Evolutionary conservation across 2,888 invertebrate species (phyloP), one percentile per base, ranked within the genome.

Genomic region (Coelinius sp.): DNA sequence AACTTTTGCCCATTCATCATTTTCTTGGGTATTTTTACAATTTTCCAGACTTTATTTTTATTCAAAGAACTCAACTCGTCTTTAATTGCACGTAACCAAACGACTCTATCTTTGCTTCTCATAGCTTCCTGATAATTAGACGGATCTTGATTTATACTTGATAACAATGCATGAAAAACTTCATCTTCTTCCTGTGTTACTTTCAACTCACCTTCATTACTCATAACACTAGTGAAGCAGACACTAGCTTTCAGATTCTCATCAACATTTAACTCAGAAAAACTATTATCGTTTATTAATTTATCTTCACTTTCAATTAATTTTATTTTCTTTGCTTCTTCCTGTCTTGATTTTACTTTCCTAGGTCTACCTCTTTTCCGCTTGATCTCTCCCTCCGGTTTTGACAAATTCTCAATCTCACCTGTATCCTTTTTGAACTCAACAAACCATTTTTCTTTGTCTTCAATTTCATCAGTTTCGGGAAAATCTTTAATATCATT

Each of bases 51-150:
- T 53, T 53, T 7, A 3, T 53, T 53, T 0, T 25, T 22, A 5
- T 7, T 8, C 53, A 53, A 22, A 2, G 53, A 22, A 8, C 22
- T 24, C 12, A 53, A 53, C 22, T 53, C 53, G 22, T 53, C 22
- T 53, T 53, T 12, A 10, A 53, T 20, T 0, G 53, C 53, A 10
- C 3, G 2, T 25, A 12, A 12, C 24, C 53, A 53, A 5, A 10
- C 17, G 22, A 10, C 52, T 27, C 24, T 38, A 2, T 73, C 71
- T 20, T 14, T 25, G 4, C 71, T 25, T 20, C 20, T 10, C 71
- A 77, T 75, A 0, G 75, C 75, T 49, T 75, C 70, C 64, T 52
- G 53, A 12, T 63, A 75, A 1, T n/a, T 65, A n/a, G n/a, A 8
- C 10, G 75, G 74, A 35, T 77, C 74, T 12, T 63, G 20, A 20